A percentile compares a stretch with the other conserved stretches of the same genome.
phyloP scores from a whole-genome alignment of 2,888 invertebrate genomes.

The Adelphocoris suturalis region DNA sequence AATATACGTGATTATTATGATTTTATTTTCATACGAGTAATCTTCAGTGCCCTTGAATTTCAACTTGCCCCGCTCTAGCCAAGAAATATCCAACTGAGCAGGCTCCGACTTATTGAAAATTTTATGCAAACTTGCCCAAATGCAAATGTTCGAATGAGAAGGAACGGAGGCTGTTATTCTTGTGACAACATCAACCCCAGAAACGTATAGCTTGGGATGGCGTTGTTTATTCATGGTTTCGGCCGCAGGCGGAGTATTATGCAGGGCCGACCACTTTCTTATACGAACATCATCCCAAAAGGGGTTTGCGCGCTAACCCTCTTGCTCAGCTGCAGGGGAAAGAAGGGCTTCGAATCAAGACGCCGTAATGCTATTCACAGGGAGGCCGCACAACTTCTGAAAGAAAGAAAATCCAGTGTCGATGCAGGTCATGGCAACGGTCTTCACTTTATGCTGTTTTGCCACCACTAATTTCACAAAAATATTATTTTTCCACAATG shows the following conservation, averaged over 20 bases:
- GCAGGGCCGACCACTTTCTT: constrained; percentile 49
- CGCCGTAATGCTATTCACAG: constrained; percentile 19
- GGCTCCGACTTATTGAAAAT: constrained; percentile 40
- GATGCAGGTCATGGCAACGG: background rate
- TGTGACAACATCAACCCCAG: constrained; percentile 56
- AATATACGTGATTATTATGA: too few species aligned
- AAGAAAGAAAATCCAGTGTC: background rate
- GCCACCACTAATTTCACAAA: too few species aligned
- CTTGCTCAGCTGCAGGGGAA: constrained; percentile 3
- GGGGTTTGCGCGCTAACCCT: constrained; percentile 18
- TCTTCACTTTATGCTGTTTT: background rate
- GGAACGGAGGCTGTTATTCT: constrained; percentile 62
- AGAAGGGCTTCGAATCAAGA: constrained; percentile 47
- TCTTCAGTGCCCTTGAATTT: background rate
- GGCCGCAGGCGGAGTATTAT: constrained; percentile 53
- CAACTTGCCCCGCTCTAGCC: background rate
- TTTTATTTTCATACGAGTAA: too few species aligned
- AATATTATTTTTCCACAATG: too few species aligned
- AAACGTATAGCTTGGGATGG: constrained; percentile 51
- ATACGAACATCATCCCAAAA: constrained; percentile 51
- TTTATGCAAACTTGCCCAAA: constrained; percentile 55
- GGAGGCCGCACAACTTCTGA: background rate
- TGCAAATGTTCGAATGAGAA: constrained; percentile 51
- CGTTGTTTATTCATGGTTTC: constrained; percentile 67
- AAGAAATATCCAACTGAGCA: background rate